Percentiles rank a stretch among this genome's conserved stretches.
Evolutionary conservation across 1,140 invertebrate genomes (phyloP).

Genomic region (Maniola jurtina): DNA sequence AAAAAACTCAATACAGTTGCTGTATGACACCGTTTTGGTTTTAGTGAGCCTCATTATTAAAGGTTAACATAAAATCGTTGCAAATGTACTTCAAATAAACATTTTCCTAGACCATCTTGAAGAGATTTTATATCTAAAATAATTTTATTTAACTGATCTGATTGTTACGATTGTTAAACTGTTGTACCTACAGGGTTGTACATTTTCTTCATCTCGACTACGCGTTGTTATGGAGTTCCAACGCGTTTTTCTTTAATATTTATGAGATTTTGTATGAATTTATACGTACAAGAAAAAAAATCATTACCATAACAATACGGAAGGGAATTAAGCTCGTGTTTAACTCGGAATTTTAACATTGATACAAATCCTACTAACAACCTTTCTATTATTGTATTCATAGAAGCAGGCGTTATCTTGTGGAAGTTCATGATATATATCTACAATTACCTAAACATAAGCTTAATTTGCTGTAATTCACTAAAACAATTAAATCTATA

Average conservation of each 20-base stretch:
- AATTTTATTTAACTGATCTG: neutral
- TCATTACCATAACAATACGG: constrained; percentile 6
- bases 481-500: no score
- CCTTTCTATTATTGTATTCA: no score
- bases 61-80: no score
- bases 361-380: neutral
- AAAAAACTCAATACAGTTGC: no score
- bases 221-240: constrained; percentile 2
- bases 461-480: no score
- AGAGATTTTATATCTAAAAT: neutral
- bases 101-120: no score
- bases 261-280: constrained; percentile 23
- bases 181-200: neutral
- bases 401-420: no score
- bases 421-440: no score
- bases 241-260: constrained; percentile 15
- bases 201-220: constrained; percentile 1
- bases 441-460: no score
- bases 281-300: neutral
- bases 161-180: neutral
- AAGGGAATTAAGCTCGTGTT: neutral
- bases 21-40: no score
- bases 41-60: no score
- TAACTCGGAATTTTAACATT: neutral
- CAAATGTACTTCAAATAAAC: no score